Conservation (phyloP, 2,113 vertebrate species). For the Eulemur macaco region DNA sequence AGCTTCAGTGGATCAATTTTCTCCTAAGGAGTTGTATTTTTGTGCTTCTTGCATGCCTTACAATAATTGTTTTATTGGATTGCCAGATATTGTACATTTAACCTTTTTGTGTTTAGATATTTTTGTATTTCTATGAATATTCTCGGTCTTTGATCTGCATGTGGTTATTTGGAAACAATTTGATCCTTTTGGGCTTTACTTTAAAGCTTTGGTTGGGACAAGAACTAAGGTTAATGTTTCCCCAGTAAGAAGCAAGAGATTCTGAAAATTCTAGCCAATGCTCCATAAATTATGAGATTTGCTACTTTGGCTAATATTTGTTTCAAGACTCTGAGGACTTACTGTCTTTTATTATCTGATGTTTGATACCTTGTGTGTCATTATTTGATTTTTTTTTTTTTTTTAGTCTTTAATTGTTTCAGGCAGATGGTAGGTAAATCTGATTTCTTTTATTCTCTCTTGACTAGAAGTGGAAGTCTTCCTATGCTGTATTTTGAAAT, state of each 20-base stretch:
- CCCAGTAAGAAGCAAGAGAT: background rate
- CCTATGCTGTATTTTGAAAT: background rate
- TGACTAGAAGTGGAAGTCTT: background rate
- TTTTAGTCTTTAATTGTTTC: background rate
- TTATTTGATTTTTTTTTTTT: background rate
- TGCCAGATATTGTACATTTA: background rate
- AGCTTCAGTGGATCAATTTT: background rate
- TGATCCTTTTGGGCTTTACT: background rate
- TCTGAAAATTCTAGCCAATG: background rate
- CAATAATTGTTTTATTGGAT: background rate
- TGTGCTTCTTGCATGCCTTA: background rate
- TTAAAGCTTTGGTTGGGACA: background rate
- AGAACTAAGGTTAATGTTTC: background rate
- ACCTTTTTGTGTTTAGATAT: background rate
- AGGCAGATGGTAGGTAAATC: background rate
- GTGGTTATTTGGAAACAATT: background rate
- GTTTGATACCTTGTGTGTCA: background rate
- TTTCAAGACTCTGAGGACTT: background rate
- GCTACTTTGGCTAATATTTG: background rate
- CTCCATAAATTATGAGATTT: background rate
- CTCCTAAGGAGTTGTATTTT: background rate
- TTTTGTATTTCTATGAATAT: background rate
- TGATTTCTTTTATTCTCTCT: background rate
- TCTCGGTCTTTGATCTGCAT: background rate
- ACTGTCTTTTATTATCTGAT: background rate